A percentile compares a stretch with the other conserved stretches of the same genome.
phyloP scores from a whole-genome alignment of 2,797 vertebrate species.

The Tenualosa ilisha region DNA sequence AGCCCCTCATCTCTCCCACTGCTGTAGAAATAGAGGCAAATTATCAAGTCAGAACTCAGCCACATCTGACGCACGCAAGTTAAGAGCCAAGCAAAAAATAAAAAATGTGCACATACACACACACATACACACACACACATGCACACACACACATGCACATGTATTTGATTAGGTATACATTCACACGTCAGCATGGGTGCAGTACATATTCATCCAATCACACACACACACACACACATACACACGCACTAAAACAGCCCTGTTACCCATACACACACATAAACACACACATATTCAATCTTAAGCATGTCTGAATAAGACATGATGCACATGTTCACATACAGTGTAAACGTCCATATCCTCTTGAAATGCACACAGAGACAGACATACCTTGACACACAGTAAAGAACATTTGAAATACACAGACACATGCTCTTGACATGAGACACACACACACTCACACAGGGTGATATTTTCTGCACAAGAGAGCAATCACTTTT shows the following conservation, averaged over 20 bases:
- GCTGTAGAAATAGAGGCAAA: background rate
- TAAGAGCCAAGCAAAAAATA: background rate
- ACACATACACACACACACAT: too few species aligned
- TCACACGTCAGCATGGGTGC: background rate
- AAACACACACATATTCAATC: background rate
- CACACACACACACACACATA: background rate
- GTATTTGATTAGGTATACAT: background rate
- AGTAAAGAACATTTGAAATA: background rate
- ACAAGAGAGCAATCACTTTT: background rate
- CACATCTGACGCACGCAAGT: conserved; percentile 12
- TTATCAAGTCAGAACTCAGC: conserved; percentile 6
- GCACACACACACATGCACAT: too few species aligned
- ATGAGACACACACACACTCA: background rate
- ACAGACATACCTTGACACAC: background rate
- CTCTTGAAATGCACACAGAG: background rate
- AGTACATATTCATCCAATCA: background rate
- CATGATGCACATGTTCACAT: background rate
- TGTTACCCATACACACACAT: background rate
- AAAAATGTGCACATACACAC: too few species aligned
- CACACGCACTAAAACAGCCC: background rate
- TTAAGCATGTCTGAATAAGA: background rate
- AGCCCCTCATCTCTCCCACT: background rate
- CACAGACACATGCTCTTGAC: background rate
- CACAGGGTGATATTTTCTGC: background rate
- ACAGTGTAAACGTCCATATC: background rate